These are phyloP conservation scores for Manacus vitellinus DNA, from an alignment of 2,113 vertebrate species.

Conservation along the genomic window DNA sequence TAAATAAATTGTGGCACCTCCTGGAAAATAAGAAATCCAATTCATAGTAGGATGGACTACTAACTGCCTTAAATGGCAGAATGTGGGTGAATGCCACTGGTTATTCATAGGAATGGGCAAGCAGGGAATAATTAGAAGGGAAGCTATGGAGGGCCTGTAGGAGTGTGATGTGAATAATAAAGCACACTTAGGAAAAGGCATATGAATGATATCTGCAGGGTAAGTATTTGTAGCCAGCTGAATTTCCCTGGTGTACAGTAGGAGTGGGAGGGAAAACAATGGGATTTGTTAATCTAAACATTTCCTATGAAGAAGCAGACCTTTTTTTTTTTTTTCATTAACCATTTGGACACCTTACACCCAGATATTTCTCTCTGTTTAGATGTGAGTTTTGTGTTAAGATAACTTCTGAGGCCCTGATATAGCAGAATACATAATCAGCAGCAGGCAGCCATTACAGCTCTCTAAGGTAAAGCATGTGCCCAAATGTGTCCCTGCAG, in stretches of 20 bases:
- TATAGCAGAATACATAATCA: not conserved
- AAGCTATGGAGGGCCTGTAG: constrained; percentile 26
- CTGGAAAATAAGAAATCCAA: not conserved
- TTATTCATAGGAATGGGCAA: constrained; percentile 35
- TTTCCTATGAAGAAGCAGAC: not conserved
- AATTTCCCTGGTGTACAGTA: constrained; percentile 39
- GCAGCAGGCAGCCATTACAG: not conserved
- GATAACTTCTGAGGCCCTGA: not conserved
- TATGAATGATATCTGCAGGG: constrained; percentile 59
- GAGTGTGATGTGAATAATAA: constrained; percentile 56
- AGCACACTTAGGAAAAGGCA: constrained; percentile 19
- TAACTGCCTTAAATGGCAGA: constrained; percentile 36
- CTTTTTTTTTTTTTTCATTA: not conserved
- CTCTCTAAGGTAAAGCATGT: not conserved
- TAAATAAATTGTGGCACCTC: not conserved
- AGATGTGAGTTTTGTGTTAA: not conserved
- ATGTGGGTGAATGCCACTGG: constrained; percentile 42
- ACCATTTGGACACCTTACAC: not conserved
- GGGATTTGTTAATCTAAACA: constrained; percentile 13
- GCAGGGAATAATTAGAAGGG: constrained; percentile 48
- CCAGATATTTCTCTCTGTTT: not conserved
- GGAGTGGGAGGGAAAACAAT: constrained; percentile 40
- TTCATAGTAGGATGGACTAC: not conserved
- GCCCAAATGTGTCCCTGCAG: not conserved
- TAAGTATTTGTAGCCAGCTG: constrained; percentile 56